Base-by-base conservation (phyloP, 2,113 vertebrate species). In the Megaleporinus macrocephalus region DNA sequence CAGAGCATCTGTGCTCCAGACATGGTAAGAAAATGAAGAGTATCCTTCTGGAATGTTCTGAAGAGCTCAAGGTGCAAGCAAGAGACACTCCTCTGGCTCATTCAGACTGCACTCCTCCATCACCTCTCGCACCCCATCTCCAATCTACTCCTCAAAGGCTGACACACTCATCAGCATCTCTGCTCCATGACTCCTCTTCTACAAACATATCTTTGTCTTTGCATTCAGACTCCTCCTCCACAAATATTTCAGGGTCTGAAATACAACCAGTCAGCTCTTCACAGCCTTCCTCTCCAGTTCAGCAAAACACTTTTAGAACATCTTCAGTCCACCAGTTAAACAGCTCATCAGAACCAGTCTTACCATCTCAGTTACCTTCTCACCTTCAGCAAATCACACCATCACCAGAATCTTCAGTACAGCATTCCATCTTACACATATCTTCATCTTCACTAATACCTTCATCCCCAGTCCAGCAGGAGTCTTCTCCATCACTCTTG, bases 1-100 rank as follows among this genome's bases (percentile, higher is more conserved):
- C 59, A 61, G 77, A 30, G 33, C 90, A 91, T 59, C 90, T 93
- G 82, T 94, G 94, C 87, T 91, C 89, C 82, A 92, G 70, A 87
- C 94, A 93, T 81, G 88, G 80, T 51, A 90, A 90, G 26, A 93
- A 89, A 91, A 92, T 92, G 84, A 86, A 44, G 68, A 94, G 75
- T 87, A 92, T 94, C 71, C 88, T 94, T 81, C 76, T 68, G 59
- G 87, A 89, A 22, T 94, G 93, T 88, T 89, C 91, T 0, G 87
- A 89, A 1, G 89, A 91, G 71, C 82, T 55, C 15, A 49, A 73
- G 47, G 70, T 0, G 55, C 74, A 71, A 59, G 74, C 59, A 3
- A 1, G 22, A 0, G 7, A 76, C 10, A 12, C 24, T 49, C 24
- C 33, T 36, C 26, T 49, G 20, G 29, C 59, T 14, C 81, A 86